Conservation (phyloP, 2,113 vertebrate species). For the Pollimyrus isidori region DNA sequence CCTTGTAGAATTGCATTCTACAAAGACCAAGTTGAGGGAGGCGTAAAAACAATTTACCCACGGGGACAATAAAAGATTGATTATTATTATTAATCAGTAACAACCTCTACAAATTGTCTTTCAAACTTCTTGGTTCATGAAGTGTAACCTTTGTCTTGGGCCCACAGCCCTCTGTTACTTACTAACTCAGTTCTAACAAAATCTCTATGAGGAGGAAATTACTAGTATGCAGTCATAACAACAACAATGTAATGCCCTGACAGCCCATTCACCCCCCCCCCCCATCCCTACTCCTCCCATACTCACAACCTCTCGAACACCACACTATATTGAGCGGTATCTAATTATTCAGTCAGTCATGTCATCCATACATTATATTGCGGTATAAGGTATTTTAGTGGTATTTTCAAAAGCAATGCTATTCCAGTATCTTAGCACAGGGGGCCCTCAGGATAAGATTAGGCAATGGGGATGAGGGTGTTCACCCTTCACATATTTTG, state of each 20-base stretch:
- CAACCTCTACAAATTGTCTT: background rate
- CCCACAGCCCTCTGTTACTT: background rate
- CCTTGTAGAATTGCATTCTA: no score
- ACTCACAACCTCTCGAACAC: background rate
- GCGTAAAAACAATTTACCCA: no score
- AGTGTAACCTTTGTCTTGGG: background rate
- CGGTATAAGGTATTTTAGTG: background rate
- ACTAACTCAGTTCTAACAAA: background rate
- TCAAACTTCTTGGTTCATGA: background rate
- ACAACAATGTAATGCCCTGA: background rate
- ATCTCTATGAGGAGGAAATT: background rate
- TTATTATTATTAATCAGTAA: conserved; percentile 6
- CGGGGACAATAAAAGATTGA: no score
- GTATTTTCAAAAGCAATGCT: background rate
- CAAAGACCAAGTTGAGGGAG: no score
- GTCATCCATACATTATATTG: no score
- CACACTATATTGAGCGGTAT: background rate
- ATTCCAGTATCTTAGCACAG: background rate
- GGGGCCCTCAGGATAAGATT: background rate
- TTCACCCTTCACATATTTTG: background rate
- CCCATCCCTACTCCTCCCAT: background rate
- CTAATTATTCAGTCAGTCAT: no score
- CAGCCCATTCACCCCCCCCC: background rate
- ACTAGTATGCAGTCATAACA: background rate
- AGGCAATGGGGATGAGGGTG: background rate